A percentile compares a stretch with the other conserved stretches of the same genome.
Evolutionary conservation across 2,888 invertebrate species (phyloP).

Genomic region (Xylota sylvarum): DNA sequence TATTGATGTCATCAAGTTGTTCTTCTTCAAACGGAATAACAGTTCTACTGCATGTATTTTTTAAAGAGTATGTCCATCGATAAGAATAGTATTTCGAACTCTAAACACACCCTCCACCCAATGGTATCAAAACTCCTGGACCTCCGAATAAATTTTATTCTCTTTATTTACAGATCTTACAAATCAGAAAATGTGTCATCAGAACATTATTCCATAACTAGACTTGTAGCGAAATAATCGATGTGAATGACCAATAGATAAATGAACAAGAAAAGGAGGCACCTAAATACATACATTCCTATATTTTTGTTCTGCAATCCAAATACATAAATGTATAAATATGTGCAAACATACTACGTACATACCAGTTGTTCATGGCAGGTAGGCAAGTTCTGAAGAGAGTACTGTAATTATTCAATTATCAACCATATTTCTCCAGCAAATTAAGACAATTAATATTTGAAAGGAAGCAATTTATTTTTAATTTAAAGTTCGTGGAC

Average conservation of each 20-base stretch:
- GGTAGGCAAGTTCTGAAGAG: background rate
- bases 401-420: slow-evolving; percentile 64
- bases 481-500: slow-evolving; percentile 60
- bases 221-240: slow-evolving; percentile 12
- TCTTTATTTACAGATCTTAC: background rate
- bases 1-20: no score
- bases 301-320: background rate
- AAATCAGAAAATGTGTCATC: background rate
- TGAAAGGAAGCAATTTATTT: slow-evolving; percentile 71
- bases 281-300: background rate
- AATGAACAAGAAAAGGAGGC: slow-evolving; percentile 13
- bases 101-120: no score
- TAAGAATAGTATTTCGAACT: no score
- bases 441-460: slow-evolving; percentile 70
- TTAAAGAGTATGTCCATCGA: no score
- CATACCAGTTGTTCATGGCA: background rate
- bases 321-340: background rate
- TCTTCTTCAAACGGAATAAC: no score
- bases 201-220: background rate
- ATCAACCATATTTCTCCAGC: slow-evolving; percentile 46
- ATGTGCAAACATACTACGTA: no score
- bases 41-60: no score
- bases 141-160: background rate
- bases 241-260: slow-evolving; percentile 48
- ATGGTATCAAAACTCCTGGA: no score